These are phyloP conservation scores for Kradibia gibbosae DNA, from an alignment of 1,140 invertebrate species.

Conservation along the genomic window DNA sequence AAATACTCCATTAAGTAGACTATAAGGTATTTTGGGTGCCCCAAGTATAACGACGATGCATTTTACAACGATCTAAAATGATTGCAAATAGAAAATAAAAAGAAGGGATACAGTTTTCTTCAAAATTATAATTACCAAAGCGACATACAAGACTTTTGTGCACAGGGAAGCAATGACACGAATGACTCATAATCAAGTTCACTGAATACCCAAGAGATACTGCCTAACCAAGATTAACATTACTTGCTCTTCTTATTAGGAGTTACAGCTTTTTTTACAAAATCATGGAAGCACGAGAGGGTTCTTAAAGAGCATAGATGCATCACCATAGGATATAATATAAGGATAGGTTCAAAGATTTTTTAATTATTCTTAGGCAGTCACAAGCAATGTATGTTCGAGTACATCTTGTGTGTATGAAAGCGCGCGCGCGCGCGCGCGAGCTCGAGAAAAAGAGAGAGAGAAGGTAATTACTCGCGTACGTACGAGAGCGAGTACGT, in stretches of 20 bases:
- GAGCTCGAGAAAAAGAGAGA: no score
- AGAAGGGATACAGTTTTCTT: slow-evolving; percentile 19
- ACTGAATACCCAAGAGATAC: slow-evolving; percentile 9
- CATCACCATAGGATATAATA: slow-evolving; percentile 30
- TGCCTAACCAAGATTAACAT: neutral
- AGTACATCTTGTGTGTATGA: slow-evolving; percentile 44
- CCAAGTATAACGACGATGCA: no score
- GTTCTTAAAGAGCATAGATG: slow-evolving; percentile 22
- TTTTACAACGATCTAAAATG: no score
- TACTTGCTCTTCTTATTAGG: neutral
- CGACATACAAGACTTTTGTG: neutral
- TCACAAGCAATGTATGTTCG: slow-evolving; percentile 38
- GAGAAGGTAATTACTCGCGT: neutral
- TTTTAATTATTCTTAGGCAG: slow-evolving; percentile 59
- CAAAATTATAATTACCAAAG: neutral
- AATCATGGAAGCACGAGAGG: neutral
- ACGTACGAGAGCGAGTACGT: neutral
- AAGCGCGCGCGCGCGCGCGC: neutral
- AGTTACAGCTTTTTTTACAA: no score
- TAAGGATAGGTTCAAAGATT: slow-evolving; percentile 56
- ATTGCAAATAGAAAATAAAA: neutral
- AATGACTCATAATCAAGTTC: slow-evolving; percentile 40
- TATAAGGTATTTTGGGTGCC: no score
- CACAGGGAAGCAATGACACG: slow-evolving; percentile 28
- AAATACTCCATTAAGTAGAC: no score